Conservation (phyloP, 1,140 invertebrate species). For the Drosophila sulfurigaster region DNA sequence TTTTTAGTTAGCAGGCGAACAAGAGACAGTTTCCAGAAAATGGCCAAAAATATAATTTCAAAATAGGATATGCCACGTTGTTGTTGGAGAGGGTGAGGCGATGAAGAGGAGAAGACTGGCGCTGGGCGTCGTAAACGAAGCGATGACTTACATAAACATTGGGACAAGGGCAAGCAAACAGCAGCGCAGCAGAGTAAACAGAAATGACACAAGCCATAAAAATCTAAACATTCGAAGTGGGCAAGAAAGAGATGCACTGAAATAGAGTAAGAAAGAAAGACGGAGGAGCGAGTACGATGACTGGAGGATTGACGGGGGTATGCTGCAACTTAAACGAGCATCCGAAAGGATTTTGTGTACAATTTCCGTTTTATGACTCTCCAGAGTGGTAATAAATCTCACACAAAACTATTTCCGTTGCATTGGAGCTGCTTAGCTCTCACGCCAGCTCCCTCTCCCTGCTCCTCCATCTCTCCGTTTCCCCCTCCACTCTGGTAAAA, state of each 20-base stretch:
- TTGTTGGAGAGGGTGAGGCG: background rate
- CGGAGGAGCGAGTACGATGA: background rate
- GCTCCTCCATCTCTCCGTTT: background rate
- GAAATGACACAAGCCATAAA: slow-evolving; percentile 83
- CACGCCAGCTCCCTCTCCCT: background rate
- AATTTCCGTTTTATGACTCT: slow-evolving; percentile 85
- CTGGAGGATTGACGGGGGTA: slow-evolving; percentile 11
- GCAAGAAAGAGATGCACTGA: slow-evolving; percentile 24
- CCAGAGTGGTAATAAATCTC: slow-evolving; percentile 84
- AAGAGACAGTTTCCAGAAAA: slow-evolving; percentile 66
- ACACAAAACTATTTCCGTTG: slow-evolving; percentile 84
- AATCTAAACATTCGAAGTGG: slow-evolving; percentile 61
- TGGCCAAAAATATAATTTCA: slow-evolving; percentile 79
- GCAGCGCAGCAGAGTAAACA: slow-evolving; percentile 69
- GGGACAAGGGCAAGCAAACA: slow-evolving; percentile 63
- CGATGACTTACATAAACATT: slow-evolving; percentile 83
- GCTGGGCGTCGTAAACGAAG: slow-evolving; percentile 74
- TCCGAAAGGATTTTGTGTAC: slow-evolving; percentile 84
- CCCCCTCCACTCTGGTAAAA: slow-evolving; percentile 14
- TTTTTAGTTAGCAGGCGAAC: slow-evolving; percentile 66
- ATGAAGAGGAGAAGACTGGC: slow-evolving; percentile 9
- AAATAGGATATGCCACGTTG: slow-evolving; percentile 64
- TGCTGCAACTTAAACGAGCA: slow-evolving; percentile 79
- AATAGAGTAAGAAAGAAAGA: slow-evolving; percentile 5
- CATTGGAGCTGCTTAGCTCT: slow-evolving; percentile 77